A percentile compares a stretch with the other conserved stretches of the same genome.
Conservation (phyloP, 1,140 invertebrate species). For the Stegodyphus dumicola region DNA sequence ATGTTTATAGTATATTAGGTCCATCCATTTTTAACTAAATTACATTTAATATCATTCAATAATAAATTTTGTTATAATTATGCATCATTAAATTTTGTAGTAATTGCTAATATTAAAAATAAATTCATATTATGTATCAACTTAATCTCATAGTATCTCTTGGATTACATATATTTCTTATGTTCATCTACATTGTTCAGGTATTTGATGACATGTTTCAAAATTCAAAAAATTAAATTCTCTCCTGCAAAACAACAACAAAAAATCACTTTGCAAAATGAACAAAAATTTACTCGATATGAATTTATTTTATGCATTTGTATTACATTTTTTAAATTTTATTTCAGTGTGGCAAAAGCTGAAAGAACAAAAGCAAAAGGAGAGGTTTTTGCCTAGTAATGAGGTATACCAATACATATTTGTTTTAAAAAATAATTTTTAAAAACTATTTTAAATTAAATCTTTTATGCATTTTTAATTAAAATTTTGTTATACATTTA, state of each 20-base stretch:
- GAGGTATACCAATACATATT: conserved; percentile 67
- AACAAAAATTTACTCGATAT: neutral
- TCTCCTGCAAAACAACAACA: neutral
- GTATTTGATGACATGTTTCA: neutral
- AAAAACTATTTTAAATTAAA: neutral
- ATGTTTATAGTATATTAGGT: too few relatives aligned
- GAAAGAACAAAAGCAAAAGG: conserved; percentile 92
- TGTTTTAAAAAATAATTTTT: neutral
- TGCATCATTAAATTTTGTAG: too few relatives aligned
- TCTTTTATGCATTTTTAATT: too few relatives aligned
- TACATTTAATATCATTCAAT: too few relatives aligned
- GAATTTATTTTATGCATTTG: neutral
- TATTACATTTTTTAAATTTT: conserved; percentile 49
- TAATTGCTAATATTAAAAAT: too few relatives aligned
- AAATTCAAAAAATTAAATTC: neutral
- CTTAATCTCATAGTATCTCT: neutral
- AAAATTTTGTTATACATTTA: conserved; percentile 4
- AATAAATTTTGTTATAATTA: too few relatives aligned
- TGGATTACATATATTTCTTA: conserved; percentile 10
- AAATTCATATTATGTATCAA: too few relatives aligned
- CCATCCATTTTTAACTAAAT: too few relatives aligned
- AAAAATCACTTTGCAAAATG: neutral
- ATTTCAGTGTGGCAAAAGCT: conserved; percentile 93
- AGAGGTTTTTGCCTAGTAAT: conserved; percentile 93
- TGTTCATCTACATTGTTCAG: conserved; percentile 8